Conservation (phyloP, 1,140 invertebrate genomes). For the Drosophila aff. region DNA sequence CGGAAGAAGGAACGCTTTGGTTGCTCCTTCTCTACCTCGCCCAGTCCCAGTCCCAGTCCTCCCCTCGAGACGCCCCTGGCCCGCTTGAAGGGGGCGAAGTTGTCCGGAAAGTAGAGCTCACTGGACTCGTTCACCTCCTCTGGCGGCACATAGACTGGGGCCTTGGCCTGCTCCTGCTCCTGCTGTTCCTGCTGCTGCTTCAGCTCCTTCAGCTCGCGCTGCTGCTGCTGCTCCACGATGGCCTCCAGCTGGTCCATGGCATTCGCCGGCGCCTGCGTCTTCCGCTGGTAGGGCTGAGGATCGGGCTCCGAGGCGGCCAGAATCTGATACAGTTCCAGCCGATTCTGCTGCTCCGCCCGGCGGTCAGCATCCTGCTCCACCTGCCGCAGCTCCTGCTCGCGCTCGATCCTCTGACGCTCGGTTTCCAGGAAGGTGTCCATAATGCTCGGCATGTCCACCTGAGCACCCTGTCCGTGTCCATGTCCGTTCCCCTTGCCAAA, state of each 20-base stretch:
- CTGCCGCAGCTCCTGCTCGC: constrained; percentile 57
- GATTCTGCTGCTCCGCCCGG: constrained; percentile 55
- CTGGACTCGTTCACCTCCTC: constrained; percentile 79
- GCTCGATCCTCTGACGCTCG: constrained; percentile 72
- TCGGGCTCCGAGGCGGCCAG: constrained; percentile 78
- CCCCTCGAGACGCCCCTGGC: constrained; percentile 17
- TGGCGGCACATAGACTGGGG: constrained; percentile 64
- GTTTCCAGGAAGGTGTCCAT: constrained; percentile 79
- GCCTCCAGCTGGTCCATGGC: constrained; percentile 77
- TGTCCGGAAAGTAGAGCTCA: constrained; percentile 78
- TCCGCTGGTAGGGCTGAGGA: constrained; percentile 78
- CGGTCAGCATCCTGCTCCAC: constrained; percentile 30
- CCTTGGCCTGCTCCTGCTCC: constrained; percentile 38
- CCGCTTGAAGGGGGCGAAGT: constrained; percentile 72
- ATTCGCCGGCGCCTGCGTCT: constrained; percentile 38
- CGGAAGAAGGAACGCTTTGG: constrained; percentile 75
- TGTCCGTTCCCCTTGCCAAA: constrained; percentile 72
- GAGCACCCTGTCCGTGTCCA: constrained; percentile 50
- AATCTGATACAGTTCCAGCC: constrained; percentile 76
- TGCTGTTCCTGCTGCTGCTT: constrained; percentile 36
- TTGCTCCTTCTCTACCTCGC: not conserved
- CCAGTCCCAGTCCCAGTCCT: constrained; percentile 8
- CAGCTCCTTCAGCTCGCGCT: constrained; percentile 40
- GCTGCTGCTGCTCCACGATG: constrained; percentile 71
- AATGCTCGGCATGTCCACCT: constrained; percentile 68